Evolutionary conservation across 2,113 vertebrate genomes (phyloP), one percentile per base, ranked within the genome.

Genomic region (crab-eating macaque (Macaca fascicularis)): DNA sequence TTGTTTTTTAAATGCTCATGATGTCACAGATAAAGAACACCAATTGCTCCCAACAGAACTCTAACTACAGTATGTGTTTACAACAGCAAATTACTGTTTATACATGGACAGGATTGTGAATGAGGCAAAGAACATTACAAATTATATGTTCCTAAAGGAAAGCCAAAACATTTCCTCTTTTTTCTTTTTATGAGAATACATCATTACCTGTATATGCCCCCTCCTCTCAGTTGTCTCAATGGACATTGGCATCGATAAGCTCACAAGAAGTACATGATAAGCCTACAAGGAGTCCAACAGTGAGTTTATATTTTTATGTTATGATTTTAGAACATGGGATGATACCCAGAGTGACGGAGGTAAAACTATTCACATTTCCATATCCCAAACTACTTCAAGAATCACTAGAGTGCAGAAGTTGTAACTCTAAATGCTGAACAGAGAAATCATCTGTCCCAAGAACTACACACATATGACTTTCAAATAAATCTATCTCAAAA

Each of bases 61-160:
- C 95, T 97, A 96, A 98, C 91, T 95, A 86, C 81, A 97, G 84
- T 95, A 82, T 64, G 82, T 97, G 82, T 86, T 97, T 93, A 89
- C 90, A 95, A 87, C 93, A 96, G 93, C 95, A 97, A 98, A 98
- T 97, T 97, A 95, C 92, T 96, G 88, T 95, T 97, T 98, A 91
- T 97, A 94, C 55, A 95, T 3, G 30, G 59, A 89, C 91, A 96
- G 74, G 84, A 82, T 72, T 97, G 74, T 59, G 96, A 97, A 96
- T 75, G 90, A 97, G 69, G 89, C 89, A 40, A 91, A 96, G 92
- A 92, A 91, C 55, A 25, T 93, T 93, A 96, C 81, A 97, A 95
- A 97, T 94, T 94, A 89, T 45, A 90, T 45, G 75, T 61, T 92
- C 81, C 67, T 89, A 72, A 95, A 90, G 45, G 81, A 48, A 93